Conservation (phyloP, 2,113 vertebrate species). For the Crotalus helleri region DNA sequence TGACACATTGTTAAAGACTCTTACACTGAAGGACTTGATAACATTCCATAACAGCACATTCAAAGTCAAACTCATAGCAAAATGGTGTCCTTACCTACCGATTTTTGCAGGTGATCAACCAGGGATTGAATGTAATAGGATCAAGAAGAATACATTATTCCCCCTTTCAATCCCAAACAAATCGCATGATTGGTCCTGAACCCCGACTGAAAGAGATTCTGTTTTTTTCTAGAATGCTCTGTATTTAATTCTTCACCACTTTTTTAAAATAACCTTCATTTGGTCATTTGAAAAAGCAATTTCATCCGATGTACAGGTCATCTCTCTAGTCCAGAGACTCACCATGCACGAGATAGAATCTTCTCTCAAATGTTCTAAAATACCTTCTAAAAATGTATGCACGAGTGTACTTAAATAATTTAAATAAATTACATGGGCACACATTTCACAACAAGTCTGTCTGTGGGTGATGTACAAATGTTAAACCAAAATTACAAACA, state of each 20-base stretch:
- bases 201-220: not conserved
- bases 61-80: not conserved
- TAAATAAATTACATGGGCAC: not conserved
- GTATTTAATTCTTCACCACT: too few relatives aligned
- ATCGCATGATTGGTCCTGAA: not conserved
- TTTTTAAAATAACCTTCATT: too few relatives aligned
- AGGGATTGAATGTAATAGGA: not conserved
- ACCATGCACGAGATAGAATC: too few relatives aligned
- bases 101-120: not conserved
- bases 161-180: not conserved
- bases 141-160: not conserved
- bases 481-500: not conserved
- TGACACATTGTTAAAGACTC: not conserved
- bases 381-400: too few relatives aligned
- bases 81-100: not conserved
- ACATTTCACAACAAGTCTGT: not conserved
- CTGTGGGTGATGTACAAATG: not conserved
- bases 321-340: too few relatives aligned
- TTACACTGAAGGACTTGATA: not conserved
- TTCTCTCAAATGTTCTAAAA: too few relatives aligned
- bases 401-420: not conserved
- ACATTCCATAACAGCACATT: not conserved
- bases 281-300: too few relatives aligned
- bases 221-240: not conserved
- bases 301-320: too few relatives aligned